These are phyloP conservation scores for Halyomorpha halys DNA, from an alignment of 1,140 invertebrate species.

Conservation along the genomic window DNA sequence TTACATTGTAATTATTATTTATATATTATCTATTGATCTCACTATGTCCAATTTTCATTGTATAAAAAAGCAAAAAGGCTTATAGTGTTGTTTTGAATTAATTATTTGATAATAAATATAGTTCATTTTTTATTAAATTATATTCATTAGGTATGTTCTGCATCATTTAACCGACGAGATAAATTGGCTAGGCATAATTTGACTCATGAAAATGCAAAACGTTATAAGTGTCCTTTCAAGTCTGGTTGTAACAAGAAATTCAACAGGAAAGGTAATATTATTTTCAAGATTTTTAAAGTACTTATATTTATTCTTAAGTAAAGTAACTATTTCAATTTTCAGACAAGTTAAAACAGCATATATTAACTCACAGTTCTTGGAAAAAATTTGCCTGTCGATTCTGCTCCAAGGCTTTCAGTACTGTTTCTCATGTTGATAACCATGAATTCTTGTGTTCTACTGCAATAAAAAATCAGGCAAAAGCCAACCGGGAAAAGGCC, in stretches of 20 bases:
- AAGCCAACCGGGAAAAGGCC: not conserved
- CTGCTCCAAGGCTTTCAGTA: not conserved
- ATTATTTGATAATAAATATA: not conserved
- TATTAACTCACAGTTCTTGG: constrained; percentile 18
- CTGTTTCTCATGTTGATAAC: not conserved
- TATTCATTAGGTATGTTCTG: constrained; percentile 39
- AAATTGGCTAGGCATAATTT: constrained; percentile 56
- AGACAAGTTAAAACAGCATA: constrained; percentile 24
- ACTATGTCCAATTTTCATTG: too few species aligned
- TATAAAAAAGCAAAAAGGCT: too few species aligned
- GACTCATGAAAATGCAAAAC: constrained; percentile 53
- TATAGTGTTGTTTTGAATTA: too few species aligned
- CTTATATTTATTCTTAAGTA: not conserved
- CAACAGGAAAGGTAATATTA: constrained; percentile 25
- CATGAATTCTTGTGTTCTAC: constrained; percentile 10
- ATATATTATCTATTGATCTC: too few species aligned
- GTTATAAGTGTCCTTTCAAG: constrained; percentile 57
- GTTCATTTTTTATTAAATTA: not conserved
- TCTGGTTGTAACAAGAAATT: constrained; percentile 58
- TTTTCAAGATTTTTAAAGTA: not conserved
- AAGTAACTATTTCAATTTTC: not conserved
- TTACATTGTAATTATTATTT: too few species aligned
- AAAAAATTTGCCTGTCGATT: constrained; percentile 7
- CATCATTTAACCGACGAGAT: constrained; percentile 56
- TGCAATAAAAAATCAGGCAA: not conserved